Conservation (phyloP, 2,888 invertebrate genomes). For the Amorpha juglandis region DNA sequence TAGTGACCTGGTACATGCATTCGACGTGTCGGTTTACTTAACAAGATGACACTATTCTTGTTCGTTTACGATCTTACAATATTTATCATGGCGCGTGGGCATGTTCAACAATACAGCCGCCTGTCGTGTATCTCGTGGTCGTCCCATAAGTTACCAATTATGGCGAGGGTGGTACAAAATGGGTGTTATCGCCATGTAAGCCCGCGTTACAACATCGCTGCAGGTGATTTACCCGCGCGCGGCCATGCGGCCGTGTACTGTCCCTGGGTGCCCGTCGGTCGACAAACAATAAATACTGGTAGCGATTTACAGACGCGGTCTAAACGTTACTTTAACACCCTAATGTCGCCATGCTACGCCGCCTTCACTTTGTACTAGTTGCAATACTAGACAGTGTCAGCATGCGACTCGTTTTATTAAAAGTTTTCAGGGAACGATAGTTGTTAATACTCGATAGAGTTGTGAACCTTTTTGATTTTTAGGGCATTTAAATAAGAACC, state of each 20-base stretch:
- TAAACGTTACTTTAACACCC: constrained; percentile 27
- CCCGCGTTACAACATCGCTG: constrained; percentile 24
- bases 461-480: not conserved
- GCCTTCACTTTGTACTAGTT: constrained; percentile 22
- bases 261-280: constrained; percentile 35
- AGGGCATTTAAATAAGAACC: too few relatives aligned
- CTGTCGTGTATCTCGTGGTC: constrained; percentile 22
- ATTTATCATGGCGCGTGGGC: constrained; percentile 13
- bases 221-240: constrained; percentile 34
- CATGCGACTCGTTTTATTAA: not conserved
- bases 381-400: not conserved
- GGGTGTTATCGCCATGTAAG: constrained; percentile 32
- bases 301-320: constrained; percentile 55
- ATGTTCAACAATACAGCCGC: constrained; percentile 24
- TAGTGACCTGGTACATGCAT: not conserved
- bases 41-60: constrained; percentile 35
- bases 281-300: constrained; percentile 61
- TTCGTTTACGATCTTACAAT: constrained; percentile 26
- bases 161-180: constrained; percentile 25
- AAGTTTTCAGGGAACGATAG: not conserved
- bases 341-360: constrained; percentile 26
- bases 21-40: constrained; percentile 29
- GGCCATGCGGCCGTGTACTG: constrained; percentile 35
- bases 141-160: constrained; percentile 26
- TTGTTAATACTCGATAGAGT: not conserved